Evolutionary conservation across 2,888 invertebrate genomes (phyloP).

Genomic region (Melieria picta): DNA sequence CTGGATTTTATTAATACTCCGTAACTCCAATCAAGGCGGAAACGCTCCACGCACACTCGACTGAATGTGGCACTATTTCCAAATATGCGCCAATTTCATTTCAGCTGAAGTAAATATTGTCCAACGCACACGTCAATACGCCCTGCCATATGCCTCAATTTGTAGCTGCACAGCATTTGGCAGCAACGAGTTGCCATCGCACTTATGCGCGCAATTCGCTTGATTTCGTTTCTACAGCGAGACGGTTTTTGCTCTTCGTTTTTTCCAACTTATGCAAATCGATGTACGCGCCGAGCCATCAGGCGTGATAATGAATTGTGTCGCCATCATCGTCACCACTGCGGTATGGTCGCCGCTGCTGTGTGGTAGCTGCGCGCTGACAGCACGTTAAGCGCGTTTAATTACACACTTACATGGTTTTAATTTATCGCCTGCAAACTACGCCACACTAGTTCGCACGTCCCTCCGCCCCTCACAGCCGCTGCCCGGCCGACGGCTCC

Average conservation of each 20-base stretch:
- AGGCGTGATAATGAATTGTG: not conserved
- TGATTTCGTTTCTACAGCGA: not conserved
- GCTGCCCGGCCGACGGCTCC: not conserved
- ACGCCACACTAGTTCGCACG: not conserved
- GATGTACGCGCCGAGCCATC: too few relatives aligned
- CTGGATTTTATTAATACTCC: too few relatives aligned
- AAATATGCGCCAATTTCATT: too few relatives aligned
- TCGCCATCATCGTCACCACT: not conserved
- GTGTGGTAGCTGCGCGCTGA: not conserved
- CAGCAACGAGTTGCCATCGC: not conserved
- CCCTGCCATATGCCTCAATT: not conserved
- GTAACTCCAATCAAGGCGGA: too few relatives aligned
- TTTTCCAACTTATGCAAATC: too few relatives aligned
- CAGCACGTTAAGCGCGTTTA: constrained; percentile 20
- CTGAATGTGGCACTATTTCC: too few relatives aligned
- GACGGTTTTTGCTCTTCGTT: too few relatives aligned
- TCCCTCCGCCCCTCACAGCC: not conserved
- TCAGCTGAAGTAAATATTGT: not conserved
- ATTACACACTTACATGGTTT: constrained; percentile 33
- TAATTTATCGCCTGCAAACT: constrained; percentile 25
- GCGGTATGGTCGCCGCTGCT: not conserved
- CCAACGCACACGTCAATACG: not conserved
- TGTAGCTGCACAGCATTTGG: not conserved
- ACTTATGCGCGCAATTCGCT: not conserved
- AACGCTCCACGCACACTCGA: too few relatives aligned